Conservation (phyloP, 2,888 invertebrate species). For the Cristatella mucedo region DNA sequence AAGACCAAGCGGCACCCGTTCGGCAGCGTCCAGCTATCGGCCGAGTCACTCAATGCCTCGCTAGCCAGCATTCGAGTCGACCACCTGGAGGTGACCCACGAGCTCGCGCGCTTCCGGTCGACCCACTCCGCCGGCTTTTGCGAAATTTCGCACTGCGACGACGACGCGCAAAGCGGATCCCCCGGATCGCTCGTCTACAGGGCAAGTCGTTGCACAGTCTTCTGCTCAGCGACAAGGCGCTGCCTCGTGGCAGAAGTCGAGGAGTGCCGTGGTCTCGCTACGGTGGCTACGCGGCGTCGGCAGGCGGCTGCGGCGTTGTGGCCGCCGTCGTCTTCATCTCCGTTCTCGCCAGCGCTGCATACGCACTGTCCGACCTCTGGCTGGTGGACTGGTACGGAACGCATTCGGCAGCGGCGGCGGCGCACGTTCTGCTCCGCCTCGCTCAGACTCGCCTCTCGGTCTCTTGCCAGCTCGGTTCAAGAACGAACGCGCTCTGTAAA, state of each 20-base stretch:
- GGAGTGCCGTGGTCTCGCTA: constrained; percentile 5
- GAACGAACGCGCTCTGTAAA: no score
- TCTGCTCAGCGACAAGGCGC: constrained; percentile 4
- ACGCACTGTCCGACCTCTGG: no score
- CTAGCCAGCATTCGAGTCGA: constrained; percentile 9
- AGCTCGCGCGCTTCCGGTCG: no score
- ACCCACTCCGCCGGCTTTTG: no score
- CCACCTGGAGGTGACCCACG: constrained; percentile 1
- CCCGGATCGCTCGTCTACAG: neutral
- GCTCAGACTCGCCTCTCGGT: no score
- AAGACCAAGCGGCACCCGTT: constrained; percentile 3
- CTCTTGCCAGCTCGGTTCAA: no score
- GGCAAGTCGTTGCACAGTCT: constrained; percentile 7
- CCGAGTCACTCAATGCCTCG: constrained; percentile 14
- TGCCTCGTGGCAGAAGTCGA: neutral
- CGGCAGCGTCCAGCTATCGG: constrained; percentile 11
- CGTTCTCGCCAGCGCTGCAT: no score
- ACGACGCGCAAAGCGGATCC: no score
- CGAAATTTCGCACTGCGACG: neutral
- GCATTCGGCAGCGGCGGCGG: no score
- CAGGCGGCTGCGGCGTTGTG: constrained; percentile 2
- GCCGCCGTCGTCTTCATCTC: constrained; percentile 1
- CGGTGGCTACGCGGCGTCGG: neutral
- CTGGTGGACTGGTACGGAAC: no score
- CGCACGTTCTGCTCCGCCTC: no score